Base-by-base conservation (phyloP, 2,797 vertebrate genomes). In the Lophius americanus region DNA sequence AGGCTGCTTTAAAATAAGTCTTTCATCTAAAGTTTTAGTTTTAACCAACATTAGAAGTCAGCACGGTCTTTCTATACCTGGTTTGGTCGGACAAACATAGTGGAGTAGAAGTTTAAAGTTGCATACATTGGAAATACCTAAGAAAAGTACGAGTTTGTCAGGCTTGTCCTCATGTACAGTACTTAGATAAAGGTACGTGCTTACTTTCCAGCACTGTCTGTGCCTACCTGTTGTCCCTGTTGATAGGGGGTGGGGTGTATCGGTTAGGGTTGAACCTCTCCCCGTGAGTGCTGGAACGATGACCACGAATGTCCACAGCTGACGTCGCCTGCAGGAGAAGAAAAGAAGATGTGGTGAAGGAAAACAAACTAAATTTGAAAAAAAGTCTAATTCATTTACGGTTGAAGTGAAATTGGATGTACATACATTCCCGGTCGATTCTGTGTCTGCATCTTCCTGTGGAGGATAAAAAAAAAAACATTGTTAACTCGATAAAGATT, bases 201-300 rank as follows among this genome's bases (percentile, higher is more conserved):
- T 23, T 23, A 23, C 23, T 44, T 44, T 44, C 10, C 6, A 4
- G 11, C 41, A 42, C 12, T 11, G 7, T 14, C 4, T 11, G 8
- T 36, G 13, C 0, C 0, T 64, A 91, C 90, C 92, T 89, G 0
- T 2, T 0, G 2, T 83, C 75, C 0, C 89, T 85, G 13, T 85
- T 70, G 74, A 95, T 76, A 0, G 94, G 93, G 0, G 90, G 81
- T 0, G 94, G 87, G 14, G 52, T 70, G 0, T 92, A 86, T 4
- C 68, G 73, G 42, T 7, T 66, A 0, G 32, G 42, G 1, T 0
- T 36, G 35, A 76, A 76, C 2, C 62, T 67, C 0, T 89, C 88
- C 5, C 69, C 78, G 4, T 47, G 89, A 41, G 0, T 12, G 0
- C 84, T 0, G 0, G 96, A 96, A 2, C 98, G 94, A 71, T 97